Conservation (phyloP, 2,888 invertebrate genomes). For the Lacanobia oleracea region DNA sequence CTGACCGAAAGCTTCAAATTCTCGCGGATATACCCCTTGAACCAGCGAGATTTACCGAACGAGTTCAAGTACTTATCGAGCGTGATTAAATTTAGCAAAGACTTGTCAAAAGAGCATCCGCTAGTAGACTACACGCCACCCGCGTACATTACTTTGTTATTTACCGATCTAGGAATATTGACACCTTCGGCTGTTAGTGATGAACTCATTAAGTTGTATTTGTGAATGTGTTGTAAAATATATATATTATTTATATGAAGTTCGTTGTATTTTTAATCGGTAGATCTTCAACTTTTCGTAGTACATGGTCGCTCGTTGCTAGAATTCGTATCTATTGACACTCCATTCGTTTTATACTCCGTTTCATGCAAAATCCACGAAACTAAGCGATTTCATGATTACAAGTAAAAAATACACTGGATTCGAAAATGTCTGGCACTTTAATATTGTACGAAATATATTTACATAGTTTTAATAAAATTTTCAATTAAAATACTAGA, state of each 20-base stretch:
- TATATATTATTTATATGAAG: slow-evolving; percentile 42
- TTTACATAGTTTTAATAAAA: slow-evolving; percentile 75
- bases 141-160: slow-evolving; percentile 96
- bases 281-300: not conserved
- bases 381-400: not conserved
- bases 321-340: not conserved
- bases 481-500: slow-evolving; percentile 69
- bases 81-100: slow-evolving; percentile 82
- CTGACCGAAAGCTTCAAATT: slow-evolving; percentile 99
- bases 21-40: slow-evolving; percentile 97
- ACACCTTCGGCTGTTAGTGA: slow-evolving; percentile 99
- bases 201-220: slow-evolving; percentile 98
- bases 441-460: slow-evolving; percentile 84
- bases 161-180: slow-evolving; percentile 98
- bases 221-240: slow-evolving; percentile 89
- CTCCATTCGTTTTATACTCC: not conserved
- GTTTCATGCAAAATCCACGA: not conserved
- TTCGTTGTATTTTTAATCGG: slow-evolving; percentile 2
- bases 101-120: slow-evolving; percentile 93
- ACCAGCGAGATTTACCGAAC: slow-evolving; percentile 97
- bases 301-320: not conserved
- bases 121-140: slow-evolving; percentile 99
- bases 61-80: slow-evolving; percentile 94
- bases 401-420: slow-evolving; percentile 46
- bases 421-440: slow-evolving; percentile 85